phyloP scores from a whole-genome alignment of 2,888 invertebrate genomes.

The Pristionchus exspectatus region DNA sequence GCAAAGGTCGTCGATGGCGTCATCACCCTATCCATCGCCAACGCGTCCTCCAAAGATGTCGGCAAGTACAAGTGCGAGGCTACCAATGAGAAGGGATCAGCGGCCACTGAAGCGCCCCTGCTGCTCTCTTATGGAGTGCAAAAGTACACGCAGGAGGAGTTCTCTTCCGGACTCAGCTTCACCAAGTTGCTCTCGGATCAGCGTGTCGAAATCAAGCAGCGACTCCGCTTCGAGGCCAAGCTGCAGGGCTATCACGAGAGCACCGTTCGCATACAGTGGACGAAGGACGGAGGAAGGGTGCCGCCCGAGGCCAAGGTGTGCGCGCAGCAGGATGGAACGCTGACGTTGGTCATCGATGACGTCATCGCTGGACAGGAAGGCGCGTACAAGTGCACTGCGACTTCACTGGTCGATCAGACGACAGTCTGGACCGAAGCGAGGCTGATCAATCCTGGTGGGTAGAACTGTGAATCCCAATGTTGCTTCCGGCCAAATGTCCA shows the following conservation, averaged over 20 bases:
- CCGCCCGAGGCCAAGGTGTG: constrained; percentile 60
- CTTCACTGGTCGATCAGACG: constrained; percentile 8
- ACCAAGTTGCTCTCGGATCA: constrained; percentile 60
- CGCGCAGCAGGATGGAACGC: constrained; percentile 62
- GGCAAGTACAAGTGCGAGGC: constrained; percentile 87
- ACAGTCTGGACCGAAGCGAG: constrained; percentile 64
- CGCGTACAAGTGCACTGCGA: constrained; percentile 79
- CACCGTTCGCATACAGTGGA: constrained; percentile 66
- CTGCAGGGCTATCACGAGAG: constrained; percentile 40
- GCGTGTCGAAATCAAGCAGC: constrained; percentile 42
- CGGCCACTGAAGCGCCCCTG: constrained; percentile 70
- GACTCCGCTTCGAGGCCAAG: constrained; percentile 40
- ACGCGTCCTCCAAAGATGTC: constrained; percentile 72
- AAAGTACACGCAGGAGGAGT: constrained; percentile 53
- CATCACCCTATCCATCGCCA: constrained; percentile 76
- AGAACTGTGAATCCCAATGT: neutral
- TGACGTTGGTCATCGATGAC: constrained; percentile 85
- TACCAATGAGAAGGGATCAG: constrained; percentile 88
- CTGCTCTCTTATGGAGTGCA: constrained; percentile 69
- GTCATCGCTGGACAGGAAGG: constrained; percentile 87
- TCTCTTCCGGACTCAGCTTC: constrained; percentile 54
- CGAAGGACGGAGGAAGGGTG: constrained; percentile 62
- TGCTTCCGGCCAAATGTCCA: neutral
- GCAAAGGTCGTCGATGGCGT: constrained; percentile 75
- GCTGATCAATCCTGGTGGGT: constrained; percentile 60